Percentiles rank a stretch among this genome's conserved stretches.
These are phyloP conservation scores for Lamprotornis superbus DNA, from an alignment of 2,113 vertebrate genomes.

Conservation along the genomic window DNA sequence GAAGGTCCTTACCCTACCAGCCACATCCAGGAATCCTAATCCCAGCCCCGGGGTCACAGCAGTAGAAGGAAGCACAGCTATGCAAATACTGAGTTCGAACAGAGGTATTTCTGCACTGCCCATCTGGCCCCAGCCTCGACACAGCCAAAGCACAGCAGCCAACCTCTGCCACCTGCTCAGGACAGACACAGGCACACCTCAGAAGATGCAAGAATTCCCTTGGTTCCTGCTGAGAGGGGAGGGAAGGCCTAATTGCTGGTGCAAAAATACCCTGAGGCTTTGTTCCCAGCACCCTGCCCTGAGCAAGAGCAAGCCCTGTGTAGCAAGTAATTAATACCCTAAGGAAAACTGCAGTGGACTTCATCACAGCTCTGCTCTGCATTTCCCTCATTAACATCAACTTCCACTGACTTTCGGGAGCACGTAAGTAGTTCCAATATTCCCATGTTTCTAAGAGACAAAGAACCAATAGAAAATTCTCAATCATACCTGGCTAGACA, in stretches of 20 bases:
- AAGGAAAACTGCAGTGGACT: neutral
- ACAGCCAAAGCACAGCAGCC: neutral
- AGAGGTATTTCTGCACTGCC: neutral
- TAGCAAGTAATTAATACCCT: slow-evolving; percentile 32
- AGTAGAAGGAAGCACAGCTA: neutral
- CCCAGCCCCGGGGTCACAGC: neutral
- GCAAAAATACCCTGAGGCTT: neutral
- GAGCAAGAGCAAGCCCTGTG: neutral
- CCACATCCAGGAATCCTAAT: rapidly evolving
- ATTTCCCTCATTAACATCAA: neutral
- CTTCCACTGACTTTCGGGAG: neutral
- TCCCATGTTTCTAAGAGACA: neutral
- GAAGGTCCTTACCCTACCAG: neutral
- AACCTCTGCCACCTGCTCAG: neutral
- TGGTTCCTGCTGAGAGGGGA: neutral
- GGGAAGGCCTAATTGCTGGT: neutral
- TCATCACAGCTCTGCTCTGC: neutral
- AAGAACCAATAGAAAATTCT: neutral
- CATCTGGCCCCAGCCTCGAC: neutral
- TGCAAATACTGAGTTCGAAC: rapidly evolving
- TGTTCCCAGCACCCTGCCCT: neutral
- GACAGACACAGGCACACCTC: neutral
- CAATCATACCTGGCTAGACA: neutral
- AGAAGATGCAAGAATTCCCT: neutral
- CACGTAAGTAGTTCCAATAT: neutral